Evolutionary conservation across 2,797 vertebrate species (phyloP), one percentile per base, ranked within the genome.

Genomic region (Myotis daubentonii): DNA sequence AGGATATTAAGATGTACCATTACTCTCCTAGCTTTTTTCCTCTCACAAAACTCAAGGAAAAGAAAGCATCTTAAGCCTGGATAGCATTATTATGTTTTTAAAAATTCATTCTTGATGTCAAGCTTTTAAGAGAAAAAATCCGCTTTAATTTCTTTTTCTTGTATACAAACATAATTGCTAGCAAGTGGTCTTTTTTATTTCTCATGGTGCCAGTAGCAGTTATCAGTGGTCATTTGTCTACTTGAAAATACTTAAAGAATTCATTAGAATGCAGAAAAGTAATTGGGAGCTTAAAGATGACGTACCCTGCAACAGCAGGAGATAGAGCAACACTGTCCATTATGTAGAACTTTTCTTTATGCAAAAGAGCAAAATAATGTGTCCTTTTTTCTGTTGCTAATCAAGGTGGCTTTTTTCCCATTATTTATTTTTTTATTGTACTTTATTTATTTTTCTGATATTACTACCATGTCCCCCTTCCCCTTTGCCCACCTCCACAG

Each of bases 1-100:
- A 95, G 86, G 94, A 89, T 97, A 96, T 80, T 20, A 96, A 97
- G 87, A 86, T 95, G 7, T 36, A 51, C 65, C 36, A 62, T 94
- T 97, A 55, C 88, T 16, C 1, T 80, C 13, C 55, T 3, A 70
- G 19, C 2, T 38, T 66, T 82, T 78, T 90, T 60, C 66, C 87
- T 51, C 5, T 30, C 17, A 38, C 33, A 80, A 82, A 90, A 9
- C 74, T 74, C n/a, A 65, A 22, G 62, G 44, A n/a, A 51, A 92
- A 94, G 71, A 36, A 53, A 96, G 76, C 4, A 20, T 13, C 30
- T 92, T 20, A 80, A 70, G 6, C 94, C 68, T 91, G 91, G 36
- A 25, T 30, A 87, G 62, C 0, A 0, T 65, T 72, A 17, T 88
- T 38, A 30, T 86, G 94, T 65, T 49, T 92, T 90, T 23, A 1